Evolutionary conservation across 2,888 invertebrate species (phyloP).

Genomic region (Cryptocephalus moraei): DNA sequence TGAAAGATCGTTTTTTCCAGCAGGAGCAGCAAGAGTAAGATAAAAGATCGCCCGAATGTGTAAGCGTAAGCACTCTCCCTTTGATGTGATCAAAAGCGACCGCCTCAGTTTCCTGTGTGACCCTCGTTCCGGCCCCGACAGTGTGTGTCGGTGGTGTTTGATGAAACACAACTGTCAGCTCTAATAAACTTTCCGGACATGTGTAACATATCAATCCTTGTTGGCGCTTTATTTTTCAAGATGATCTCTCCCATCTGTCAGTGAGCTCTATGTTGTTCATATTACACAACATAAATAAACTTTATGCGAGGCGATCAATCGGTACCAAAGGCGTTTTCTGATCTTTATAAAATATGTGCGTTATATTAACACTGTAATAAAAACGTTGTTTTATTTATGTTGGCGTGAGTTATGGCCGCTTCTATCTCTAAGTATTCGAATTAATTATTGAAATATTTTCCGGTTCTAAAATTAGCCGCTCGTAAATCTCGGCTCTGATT

Average conservation of each 20-base stretch:
- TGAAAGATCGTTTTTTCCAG: neutral
- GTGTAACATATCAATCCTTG: conserved; percentile 11
- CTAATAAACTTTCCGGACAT: conserved; percentile 5
- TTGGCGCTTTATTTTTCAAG: conserved; percentile 9
- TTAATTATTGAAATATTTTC: neutral
- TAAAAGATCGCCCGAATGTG: conserved; percentile 33
- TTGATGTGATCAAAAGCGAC: conserved; percentile 34
- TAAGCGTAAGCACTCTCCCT: conserved; percentile 30
- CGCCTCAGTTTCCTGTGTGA: conserved; percentile 12
- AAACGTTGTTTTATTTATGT: conserved; percentile 1
- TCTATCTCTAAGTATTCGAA: neutral
- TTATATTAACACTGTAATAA: conserved; percentile 3
- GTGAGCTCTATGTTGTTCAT: conserved; percentile 6
- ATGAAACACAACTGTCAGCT: conserved; percentile 3
- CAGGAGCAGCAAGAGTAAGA: conserved; percentile 31
- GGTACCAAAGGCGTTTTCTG: neutral
- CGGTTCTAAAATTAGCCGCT: too few species aligned
- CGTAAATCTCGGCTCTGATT: too few species aligned
- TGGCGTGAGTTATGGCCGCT: neutral
- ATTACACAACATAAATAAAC: conserved; percentile 1
- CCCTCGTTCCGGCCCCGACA: conserved; percentile 6
- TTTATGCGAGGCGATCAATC: neutral
- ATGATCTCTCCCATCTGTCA: conserved; percentile 11
- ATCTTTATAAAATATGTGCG: conserved; percentile 1
- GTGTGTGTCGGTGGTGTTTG: neutral